Evolutionary conservation across 92 coral and sea anemone species (phyloP).

Genomic region (Phymanthus crucifer): DNA sequence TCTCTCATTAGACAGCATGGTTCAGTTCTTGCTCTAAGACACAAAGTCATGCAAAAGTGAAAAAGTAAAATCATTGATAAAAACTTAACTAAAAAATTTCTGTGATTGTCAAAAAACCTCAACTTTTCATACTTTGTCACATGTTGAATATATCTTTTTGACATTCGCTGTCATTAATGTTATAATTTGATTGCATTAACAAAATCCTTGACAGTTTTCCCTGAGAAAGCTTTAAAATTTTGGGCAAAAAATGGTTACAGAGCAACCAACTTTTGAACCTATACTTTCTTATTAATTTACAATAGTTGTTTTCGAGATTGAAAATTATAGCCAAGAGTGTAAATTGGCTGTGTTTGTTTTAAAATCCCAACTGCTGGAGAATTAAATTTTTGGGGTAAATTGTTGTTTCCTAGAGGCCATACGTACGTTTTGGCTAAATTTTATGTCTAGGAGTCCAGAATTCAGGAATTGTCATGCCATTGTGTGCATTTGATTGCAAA

Average conservation of each 20-base stretch:
- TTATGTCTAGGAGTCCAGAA: neutral
- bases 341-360: neutral
- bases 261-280: neutral
- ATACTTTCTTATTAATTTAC: neutral
- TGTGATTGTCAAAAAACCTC: neutral
- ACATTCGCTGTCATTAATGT: neutral
- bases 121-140: neutral
- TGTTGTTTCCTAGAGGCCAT: neutral
- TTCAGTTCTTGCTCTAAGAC: neutral
- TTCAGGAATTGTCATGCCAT: neutral
- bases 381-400: neutral
- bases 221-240: neutral
- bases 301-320: neutral
- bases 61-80: neutral
- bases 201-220: neutral
- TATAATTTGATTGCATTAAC: neutral
- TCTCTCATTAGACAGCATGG: neutral
- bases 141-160: neutral
- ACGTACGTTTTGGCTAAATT: neutral
- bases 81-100: neutral
- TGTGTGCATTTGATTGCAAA: no score
- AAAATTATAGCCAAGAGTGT: neutral
- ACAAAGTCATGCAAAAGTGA: neutral
- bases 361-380: neutral
- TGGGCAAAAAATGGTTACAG: neutral